These are phyloP conservation scores for Sinopyrophorus schimmeli DNA, from an alignment of 2,888 invertebrate genomes.

Conservation along the genomic window DNA sequence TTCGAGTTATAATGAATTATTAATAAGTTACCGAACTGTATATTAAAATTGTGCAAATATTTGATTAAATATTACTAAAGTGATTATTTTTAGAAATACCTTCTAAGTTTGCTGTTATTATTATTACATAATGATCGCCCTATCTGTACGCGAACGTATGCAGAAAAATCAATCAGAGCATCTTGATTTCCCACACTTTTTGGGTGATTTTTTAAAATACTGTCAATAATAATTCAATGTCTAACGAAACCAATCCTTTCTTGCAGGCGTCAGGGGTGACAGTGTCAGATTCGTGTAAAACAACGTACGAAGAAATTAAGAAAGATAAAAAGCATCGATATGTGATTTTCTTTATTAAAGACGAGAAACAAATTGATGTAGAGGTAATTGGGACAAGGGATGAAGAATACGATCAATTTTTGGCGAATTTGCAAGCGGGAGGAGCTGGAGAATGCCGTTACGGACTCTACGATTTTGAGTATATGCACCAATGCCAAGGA, in stretches of 20 bases:
- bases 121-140: too few relatives aligned
- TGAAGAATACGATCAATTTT: slow-evolving; percentile 92
- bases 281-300: slow-evolving; percentile 93
- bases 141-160: too few relatives aligned
- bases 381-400: slow-evolving; percentile 89
- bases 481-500: slow-evolving; percentile 96
- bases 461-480: slow-evolving; percentile 97
- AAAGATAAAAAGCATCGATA: slow-evolving; percentile 97
- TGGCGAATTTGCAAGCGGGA: slow-evolving; percentile 88
- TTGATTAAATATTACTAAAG: too few relatives aligned
- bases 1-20: slow-evolving; percentile 3
- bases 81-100: too few relatives aligned
- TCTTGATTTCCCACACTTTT: too few relatives aligned
- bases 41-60: too few relatives aligned
- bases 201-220: too few relatives aligned
- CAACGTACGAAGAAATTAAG: slow-evolving; percentile 95
- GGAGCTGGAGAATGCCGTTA: slow-evolving; percentile 97
- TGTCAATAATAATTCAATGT: too few relatives aligned
- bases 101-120: too few relatives aligned
- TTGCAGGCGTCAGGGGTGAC: slow-evolving; percentile 94
- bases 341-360: slow-evolving; percentile 94
- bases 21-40: too few relatives aligned
- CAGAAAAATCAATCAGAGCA: too few relatives aligned
- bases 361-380: slow-evolving; percentile 95
- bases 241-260: too few relatives aligned